Evolutionary conservation across 2,797 vertebrate species (phyloP), one percentile per base, ranked within the genome.

Genomic region (Chiloscyllium punctatum): DNA sequence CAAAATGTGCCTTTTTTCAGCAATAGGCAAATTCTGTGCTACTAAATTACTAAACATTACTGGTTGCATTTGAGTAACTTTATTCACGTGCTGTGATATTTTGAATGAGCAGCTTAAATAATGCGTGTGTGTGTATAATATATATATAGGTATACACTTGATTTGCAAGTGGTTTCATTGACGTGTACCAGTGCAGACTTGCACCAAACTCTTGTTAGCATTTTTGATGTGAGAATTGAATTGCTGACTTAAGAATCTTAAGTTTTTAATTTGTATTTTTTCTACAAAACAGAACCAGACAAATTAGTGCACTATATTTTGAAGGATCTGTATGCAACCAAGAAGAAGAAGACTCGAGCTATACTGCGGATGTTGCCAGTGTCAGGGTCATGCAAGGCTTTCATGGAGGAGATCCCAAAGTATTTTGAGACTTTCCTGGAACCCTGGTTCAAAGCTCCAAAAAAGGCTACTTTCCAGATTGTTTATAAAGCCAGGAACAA

Each of bases 401-500:
- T 98, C 96, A 97, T 98, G 96, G 99, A 99, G 69, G 99, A 99
- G 96, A 99, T 99, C 97, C 97, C 99, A 96, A 98, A 98, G 96
- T 99, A 98, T 57, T 96, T 99, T 0, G 98, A 98, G 96, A 98
- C 97, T 0, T 99, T 98, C 97, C 97, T 99, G 97, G 98, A 99
- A 97, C 98, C 98, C 1, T 99, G 99, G 99, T 99, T 99, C 97
- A 98, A 98, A 97, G 97, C 97, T 48, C 99, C 99, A 33, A 98
- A 98, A 96, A 98, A 98, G 91, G 98, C 98, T 16, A 98, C 98
- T 95, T 99, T 98, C 96, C 98, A 99, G 97, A 98, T 99, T 94
- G 98, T 98, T 79, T 99, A 98, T 97, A 99, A 99, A 97, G 98
- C 99, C 88, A 98, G 99, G 48, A 99, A 99, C 98, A 99, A 98